phyloP scores from a whole-genome alignment of 2,888 invertebrate species.

The Amphimallon solstitiale region DNA sequence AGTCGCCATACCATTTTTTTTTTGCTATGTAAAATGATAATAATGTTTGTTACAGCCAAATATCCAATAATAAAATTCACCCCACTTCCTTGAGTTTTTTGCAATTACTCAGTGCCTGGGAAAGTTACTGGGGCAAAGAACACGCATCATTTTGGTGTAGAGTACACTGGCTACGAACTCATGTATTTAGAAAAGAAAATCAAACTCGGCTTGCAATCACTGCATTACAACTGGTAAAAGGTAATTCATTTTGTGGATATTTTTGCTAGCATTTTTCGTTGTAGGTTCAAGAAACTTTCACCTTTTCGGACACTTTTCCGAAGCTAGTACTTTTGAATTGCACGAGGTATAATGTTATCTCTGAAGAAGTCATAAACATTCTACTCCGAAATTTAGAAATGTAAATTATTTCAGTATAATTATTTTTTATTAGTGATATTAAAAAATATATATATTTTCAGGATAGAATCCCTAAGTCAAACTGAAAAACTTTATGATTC shows the following conservation, averaged over 20 bases:
- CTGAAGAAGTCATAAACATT: constrained; percentile 62
- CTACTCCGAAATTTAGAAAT: constrained; percentile 66
- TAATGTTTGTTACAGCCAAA: constrained; percentile 5
- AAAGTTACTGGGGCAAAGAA: constrained; percentile 63
- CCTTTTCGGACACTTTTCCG: neutral
- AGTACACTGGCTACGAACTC: constrained; percentile 68
- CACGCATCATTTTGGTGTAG: constrained; percentile 63
- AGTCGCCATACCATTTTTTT: too few relatives aligned
- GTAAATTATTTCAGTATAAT: constrained; percentile 51
- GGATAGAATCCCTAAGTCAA: constrained; percentile 69
- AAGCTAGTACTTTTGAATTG: constrained; percentile 64
- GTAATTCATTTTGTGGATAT: constrained; percentile 40
- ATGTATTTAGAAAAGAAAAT: constrained; percentile 66
- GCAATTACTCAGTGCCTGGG: constrained; percentile 63
- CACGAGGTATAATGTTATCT: constrained; percentile 65
- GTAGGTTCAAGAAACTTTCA: constrained; percentile 8
- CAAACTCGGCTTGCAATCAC: constrained; percentile 66
- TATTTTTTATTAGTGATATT: constrained; percentile 20
- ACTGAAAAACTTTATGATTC: constrained; percentile 74
- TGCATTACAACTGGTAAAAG: constrained; percentile 63
- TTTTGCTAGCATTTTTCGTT: neutral
- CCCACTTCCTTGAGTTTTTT: constrained; percentile 64
- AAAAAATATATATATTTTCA: constrained; percentile 45
- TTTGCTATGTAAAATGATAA: too few relatives aligned
- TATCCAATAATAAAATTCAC: constrained; percentile 52